A percentile compares a stretch with the other conserved stretches of the same genome.
Evolutionary conservation across 2,888 invertebrate genomes (phyloP).

Genomic region (Drosophila histrio): DNA sequence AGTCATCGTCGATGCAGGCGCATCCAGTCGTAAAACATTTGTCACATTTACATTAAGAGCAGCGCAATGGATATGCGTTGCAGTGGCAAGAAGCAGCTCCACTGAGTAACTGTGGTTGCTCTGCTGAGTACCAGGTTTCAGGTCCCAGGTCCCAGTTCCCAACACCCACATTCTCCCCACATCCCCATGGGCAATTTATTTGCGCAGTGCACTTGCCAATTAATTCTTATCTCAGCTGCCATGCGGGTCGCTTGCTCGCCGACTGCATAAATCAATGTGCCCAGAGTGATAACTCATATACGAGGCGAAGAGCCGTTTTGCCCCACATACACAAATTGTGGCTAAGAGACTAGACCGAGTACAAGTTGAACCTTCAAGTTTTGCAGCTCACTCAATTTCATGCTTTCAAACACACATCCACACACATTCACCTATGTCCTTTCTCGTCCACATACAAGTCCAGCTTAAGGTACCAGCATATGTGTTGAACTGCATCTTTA

Average conservation of each 20-base stretch:
- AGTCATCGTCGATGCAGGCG: conserved; percentile 63
- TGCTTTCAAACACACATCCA: conserved; percentile 64
- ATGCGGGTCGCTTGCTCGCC: conserved; percentile 63
- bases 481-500: conserved; percentile 26
- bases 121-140: background rate
- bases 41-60: conserved; percentile 79
- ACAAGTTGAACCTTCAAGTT: conserved; percentile 28
- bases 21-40: conserved; percentile 78
- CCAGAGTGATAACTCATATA: conserved; percentile 73
- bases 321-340: conserved; percentile 38
- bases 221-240: conserved; percentile 76
- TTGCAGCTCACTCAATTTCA: conserved; percentile 75
- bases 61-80: conserved; percentile 18
- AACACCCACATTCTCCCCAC: background rate
- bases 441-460: background rate
- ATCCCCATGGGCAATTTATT: conserved; percentile 64
- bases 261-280: conserved; percentile 77
- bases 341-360: conserved; percentile 12
- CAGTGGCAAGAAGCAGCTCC: background rate
- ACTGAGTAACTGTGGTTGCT: conserved; percentile 17
- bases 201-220: conserved; percentile 75
- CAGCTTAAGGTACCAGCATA: conserved; percentile 35
- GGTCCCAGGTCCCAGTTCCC: no score
- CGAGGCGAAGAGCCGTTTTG: conserved; percentile 18
- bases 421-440: conserved; percentile 12